A percentile compares a stretch with the other conserved stretches of the same genome.
Conservation (phyloP, 2,113 vertebrate species). For the Eclectus roratus region DNA sequence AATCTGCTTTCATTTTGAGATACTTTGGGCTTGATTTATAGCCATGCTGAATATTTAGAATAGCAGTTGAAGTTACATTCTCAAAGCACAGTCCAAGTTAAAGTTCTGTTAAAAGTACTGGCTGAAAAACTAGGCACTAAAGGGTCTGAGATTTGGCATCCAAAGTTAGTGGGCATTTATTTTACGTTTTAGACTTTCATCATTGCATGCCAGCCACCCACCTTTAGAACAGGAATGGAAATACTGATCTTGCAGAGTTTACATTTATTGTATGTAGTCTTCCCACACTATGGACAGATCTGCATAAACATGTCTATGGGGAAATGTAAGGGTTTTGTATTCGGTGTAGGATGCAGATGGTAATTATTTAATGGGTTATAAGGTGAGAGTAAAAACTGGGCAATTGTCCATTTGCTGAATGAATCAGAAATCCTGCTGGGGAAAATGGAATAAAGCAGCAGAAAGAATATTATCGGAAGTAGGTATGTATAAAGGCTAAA, state of each 20-base stretch:
- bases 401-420: neutral
- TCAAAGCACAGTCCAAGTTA: neutral
- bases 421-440: neutral
- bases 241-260: neutral
- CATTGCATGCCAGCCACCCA: neutral
- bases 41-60: neutral
- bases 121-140: neutral
- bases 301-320: neutral
- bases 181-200: neutral
- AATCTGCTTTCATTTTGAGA: neutral
- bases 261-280: neutral
- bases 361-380: neutral
- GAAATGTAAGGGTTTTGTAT: neutral
- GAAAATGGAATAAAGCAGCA: neutral
- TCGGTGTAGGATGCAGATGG: neutral
- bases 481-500: neutral
- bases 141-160: neutral
- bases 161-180: neutral
- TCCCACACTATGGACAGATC: neutral
- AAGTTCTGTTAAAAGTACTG: neutral
- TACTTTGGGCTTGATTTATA: neutral
- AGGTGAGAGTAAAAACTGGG: neutral
- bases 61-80: neutral
- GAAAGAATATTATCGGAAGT: neutral
- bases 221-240: neutral